phyloP scores from a whole-genome alignment of 2,113 vertebrate species.

The Pluvianellus socialis region DNA sequence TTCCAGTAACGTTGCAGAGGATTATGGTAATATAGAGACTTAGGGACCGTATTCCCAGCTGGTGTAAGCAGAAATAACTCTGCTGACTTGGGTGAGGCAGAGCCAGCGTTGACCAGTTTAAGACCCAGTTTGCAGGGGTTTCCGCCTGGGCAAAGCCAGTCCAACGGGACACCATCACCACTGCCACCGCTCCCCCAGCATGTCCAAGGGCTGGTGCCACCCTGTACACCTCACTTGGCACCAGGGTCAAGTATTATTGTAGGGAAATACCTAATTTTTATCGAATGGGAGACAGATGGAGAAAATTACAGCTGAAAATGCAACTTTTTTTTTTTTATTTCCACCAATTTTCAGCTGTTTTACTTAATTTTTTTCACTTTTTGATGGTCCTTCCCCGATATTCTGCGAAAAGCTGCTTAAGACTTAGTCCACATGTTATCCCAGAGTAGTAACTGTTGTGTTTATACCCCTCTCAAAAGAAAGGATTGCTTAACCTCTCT shows the following conservation, averaged over 20 bases:
- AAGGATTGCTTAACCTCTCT: background rate
- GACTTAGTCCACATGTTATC: background rate
- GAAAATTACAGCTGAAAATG: background rate
- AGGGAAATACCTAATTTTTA: background rate
- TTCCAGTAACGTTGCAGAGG: background rate
- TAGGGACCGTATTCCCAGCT: background rate
- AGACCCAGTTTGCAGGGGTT: background rate
- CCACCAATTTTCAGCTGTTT: background rate
- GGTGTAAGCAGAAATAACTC: background rate
- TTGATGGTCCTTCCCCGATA: background rate
- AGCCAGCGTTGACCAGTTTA: background rate
- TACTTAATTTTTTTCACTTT: background rate
- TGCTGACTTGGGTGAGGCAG: background rate
- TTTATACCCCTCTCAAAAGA: background rate
- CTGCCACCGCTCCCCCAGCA: rapidly evolving
- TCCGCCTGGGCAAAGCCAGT: background rate
- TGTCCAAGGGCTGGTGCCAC: background rate
- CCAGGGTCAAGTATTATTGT: background rate
- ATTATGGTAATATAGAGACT: background rate
- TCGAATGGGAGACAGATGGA: background rate
- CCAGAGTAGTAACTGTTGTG: background rate
- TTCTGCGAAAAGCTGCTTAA: background rate
- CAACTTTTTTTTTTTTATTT: background rate
- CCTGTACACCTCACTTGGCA: too few species aligned
- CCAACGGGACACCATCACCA: too few species aligned